Percentiles rank a stretch among this genome's conserved stretches.
These are phyloP conservation scores for Dexiosoma caninum DNA, from an alignment of 2,888 invertebrate genomes.

Conservation along the genomic window DNA sequence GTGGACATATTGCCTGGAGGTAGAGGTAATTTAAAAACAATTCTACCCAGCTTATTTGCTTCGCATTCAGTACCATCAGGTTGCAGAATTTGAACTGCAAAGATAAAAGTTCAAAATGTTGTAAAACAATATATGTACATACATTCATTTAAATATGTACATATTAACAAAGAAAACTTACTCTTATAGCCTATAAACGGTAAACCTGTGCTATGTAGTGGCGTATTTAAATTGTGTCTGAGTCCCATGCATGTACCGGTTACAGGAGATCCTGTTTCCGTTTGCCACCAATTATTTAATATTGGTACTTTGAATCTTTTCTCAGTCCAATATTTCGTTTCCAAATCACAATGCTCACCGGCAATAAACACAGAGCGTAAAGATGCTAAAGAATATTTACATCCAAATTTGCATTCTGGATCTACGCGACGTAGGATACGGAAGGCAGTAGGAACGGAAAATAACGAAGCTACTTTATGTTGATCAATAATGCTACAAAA, in stretches of 20 bases:
- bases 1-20: conserved; percentile 93
- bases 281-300: conserved; percentile 98
- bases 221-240: conserved; percentile 84
- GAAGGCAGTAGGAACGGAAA: conserved; percentile 94
- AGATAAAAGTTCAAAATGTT: conserved; percentile 60
- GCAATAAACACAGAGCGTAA: conserved; percentile 88
- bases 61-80: conserved; percentile 85
- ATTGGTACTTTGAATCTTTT: conserved; percentile 85
- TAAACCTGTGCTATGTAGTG: conserved; percentile 88
- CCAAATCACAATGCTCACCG: conserved; percentile 95
- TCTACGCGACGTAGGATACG: conserved; percentile 89
- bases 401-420: conserved; percentile 83
- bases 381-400: conserved; percentile 85
- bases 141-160: background rate
- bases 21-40: conserved; percentile 89
- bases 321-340: conserved; percentile 89
- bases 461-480: conserved; percentile 89
- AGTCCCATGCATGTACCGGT: conserved; percentile 90
- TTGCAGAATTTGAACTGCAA: conserved; percentile 82
- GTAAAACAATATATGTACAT: background rate
- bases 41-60: conserved; percentile 87
- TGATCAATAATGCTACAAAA: conserved; percentile 87
- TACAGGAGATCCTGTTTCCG: conserved; percentile 94
- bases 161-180: conserved; percentile 76
- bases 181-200: conserved; percentile 93